Conservation (phyloP, 2,113 vertebrate genomes). For the Gnathonemus longibarbis region DNA sequence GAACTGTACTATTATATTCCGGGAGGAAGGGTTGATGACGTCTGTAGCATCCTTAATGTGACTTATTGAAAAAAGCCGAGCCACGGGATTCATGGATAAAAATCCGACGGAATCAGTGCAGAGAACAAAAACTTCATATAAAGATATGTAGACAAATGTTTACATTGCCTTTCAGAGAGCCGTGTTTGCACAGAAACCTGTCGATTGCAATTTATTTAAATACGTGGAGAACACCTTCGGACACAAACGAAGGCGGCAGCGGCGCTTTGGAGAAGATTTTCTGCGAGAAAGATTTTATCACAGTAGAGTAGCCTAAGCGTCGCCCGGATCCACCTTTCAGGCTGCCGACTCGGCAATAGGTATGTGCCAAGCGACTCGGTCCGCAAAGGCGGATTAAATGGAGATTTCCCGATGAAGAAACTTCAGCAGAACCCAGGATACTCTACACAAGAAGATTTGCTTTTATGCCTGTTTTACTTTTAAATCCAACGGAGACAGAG, state of each 20-base stretch:
- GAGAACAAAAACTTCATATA: constrained; percentile 75
- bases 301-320: constrained; percentile 53
- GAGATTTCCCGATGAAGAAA: constrained; percentile 28
- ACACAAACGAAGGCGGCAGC: constrained; percentile 64
- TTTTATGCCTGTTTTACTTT: background rate
- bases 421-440: constrained; percentile 40
- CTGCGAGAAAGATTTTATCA: constrained; percentile 57
- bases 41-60: constrained; percentile 97
- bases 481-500: background rate
- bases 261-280: constrained; percentile 73
- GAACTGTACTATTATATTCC: constrained; percentile 87
- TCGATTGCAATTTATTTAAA: constrained; percentile 51
- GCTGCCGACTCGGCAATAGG: constrained; percentile 60
- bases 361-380: constrained; percentile 44
- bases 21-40: constrained; percentile 97
- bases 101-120: constrained; percentile 81
- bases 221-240: constrained; percentile 64
- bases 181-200: constrained; percentile 58
- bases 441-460: background rate
- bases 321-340: constrained; percentile 56
- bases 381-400: background rate
- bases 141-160: constrained; percentile 74
- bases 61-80: constrained; percentile 74
- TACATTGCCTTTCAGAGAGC: constrained; percentile 59
- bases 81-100: constrained; percentile 88